Evolutionary conservation across 2,797 vertebrate species (phyloP), one percentile per base, ranked within the genome.

Genomic region (Xiphorhynchus erythropygius): DNA sequence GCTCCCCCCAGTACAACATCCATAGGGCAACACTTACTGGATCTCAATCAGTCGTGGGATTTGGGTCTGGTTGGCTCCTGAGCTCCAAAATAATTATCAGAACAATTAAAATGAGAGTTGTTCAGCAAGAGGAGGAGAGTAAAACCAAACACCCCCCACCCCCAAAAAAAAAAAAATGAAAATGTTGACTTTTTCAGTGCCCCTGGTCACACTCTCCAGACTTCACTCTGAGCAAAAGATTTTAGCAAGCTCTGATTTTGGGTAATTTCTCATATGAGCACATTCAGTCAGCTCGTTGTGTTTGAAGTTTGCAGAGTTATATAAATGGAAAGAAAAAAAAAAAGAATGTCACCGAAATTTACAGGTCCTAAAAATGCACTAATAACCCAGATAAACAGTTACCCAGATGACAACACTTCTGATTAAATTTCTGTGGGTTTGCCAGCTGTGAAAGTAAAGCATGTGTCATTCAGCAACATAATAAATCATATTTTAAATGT

Each of bases 401-500:
- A 62, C 22, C 35, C 12, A 35, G 17, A 25, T 79, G 81, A 87
- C 57, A 87, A 63, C 37, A 14, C 25, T 46, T 41, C 63, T 32
- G 70, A 46, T 88, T 89, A 49, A 88, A 28, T 75, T 9, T 70
- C 49, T 73, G 22, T 60, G 28, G 27, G 23, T 85, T 60, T 87
- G 47, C 41, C 62, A 77, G 52, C 68, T 88, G 25, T 67, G 81
- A 71, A 89, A 88, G 49, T n/a, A 92, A 85, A 41, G 21, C 8
- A 8, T 13, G 9, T 83, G 35, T 80, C 92, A 77, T 56, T 92
- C 62, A 75, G 53, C 67, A 76, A 59, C 33, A 14, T 5, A 87
- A 64, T 65, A 94, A 87, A 82, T 83, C n/a, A 21, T 14, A 35
- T 41, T 73, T 90, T 49, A 90, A 93, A 91, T 91, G 62, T 50